Conservation (phyloP, 2,113 vertebrate species). For the Entelurus aequoreus region DNA sequence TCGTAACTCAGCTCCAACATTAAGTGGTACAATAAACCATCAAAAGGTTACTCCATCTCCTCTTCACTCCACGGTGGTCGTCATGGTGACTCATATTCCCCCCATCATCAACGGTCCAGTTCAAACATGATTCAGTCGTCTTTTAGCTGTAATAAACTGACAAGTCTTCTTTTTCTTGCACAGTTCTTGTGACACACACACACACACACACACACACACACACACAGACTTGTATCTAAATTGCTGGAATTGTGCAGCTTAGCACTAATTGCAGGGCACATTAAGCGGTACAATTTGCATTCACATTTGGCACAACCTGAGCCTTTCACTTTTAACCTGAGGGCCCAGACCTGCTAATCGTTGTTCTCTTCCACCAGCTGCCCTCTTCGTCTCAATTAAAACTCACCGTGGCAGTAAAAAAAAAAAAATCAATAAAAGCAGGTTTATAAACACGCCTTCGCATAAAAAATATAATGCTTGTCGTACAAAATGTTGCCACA, state of each 20-base stretch:
- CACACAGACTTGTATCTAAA: not conserved
- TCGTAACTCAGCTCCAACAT: too few relatives aligned
- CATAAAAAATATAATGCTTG: not conserved
- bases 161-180: not conserved
- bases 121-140: not conserved
- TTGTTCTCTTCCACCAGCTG: not conserved
- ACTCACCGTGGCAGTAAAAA: not conserved
- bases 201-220: not conserved
- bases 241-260: slow-evolving; percentile 3
- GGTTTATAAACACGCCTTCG: not conserved
- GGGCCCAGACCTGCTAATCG: slow-evolving; percentile 3
- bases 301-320: slow-evolving; percentile 1
- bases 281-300: slow-evolving; percentile 21
- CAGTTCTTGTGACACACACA: not conserved
- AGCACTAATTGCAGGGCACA: slow-evolving; percentile 22
- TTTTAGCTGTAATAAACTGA: not conserved
- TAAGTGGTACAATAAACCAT: too few relatives aligned
- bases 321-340: slow-evolving; percentile 10
- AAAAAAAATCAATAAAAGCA: too few relatives aligned
- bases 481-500: too few relatives aligned
- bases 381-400: not conserved
- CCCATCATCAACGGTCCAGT: not conserved
- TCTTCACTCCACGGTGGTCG: too few relatives aligned
- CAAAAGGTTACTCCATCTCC: too few relatives aligned
- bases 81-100: too few relatives aligned